phyloP scores from a whole-genome alignment of 2,113 vertebrate genomes.

The Tragelaphus scriptus region DNA sequence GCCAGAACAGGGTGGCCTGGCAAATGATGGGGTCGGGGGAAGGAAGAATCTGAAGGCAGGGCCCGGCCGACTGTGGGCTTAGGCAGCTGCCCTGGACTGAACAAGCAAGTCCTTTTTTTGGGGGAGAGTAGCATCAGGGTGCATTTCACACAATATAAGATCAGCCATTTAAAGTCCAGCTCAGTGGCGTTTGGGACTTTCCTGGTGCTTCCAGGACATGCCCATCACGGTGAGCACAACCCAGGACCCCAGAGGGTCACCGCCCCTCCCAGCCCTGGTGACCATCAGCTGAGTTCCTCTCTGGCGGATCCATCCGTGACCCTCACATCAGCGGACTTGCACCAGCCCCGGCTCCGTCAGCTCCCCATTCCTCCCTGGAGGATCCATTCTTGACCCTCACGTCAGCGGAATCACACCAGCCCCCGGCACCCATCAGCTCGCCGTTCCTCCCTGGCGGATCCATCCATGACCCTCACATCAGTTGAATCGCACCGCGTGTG shows the following conservation, averaged over 20 bases:
- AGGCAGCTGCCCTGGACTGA: not conserved
- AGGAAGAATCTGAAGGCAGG: not conserved
- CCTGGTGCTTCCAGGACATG: not conserved
- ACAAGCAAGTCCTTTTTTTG: not conserved
- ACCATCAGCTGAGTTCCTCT: fast-evolving
- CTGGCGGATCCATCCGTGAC: fast-evolving
- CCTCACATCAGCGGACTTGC: fast-evolving
- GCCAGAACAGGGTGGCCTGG: not conserved
- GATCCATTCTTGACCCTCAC: fast-evolving
- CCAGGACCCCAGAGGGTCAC: fast-evolving
- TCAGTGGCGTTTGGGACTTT: too few relatives aligned
- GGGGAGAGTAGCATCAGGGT: not conserved
- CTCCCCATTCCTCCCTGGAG: not conserved
- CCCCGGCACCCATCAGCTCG: not conserved
- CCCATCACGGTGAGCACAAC: fast-evolving
- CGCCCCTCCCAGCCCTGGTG: fast-evolving
- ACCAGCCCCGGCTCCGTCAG: not conserved
- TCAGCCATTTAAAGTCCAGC: not conserved
- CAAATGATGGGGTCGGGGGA: not conserved
- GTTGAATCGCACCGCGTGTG: fast-evolving
- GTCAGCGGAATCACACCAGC: fast-evolving
- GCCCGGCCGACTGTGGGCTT: too few relatives aligned
- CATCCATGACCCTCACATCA: fast-evolving
- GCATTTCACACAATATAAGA: not conserved
- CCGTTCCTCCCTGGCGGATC: not conserved